These are phyloP conservation scores for Bombus difficillimus DNA, from an alignment of 1,140 invertebrate species.

Conservation along the genomic window DNA sequence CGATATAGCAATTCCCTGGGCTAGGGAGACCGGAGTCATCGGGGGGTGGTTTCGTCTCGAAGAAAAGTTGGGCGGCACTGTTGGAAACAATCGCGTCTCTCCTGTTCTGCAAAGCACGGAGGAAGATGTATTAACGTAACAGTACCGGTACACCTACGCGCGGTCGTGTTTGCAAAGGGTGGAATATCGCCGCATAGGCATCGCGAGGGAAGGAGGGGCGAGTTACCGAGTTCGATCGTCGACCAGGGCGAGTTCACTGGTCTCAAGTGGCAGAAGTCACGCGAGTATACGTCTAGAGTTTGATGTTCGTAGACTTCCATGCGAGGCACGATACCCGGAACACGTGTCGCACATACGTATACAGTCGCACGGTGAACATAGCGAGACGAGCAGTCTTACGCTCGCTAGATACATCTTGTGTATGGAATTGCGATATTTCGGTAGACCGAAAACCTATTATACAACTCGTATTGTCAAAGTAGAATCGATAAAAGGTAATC, in stretches of 20 bases:
- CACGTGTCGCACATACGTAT: neutral
- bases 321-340: neutral
- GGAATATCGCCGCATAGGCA: neutral
- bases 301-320: slow-evolving; percentile 16
- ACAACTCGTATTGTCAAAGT: too few species aligned
- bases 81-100: neutral
- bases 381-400: neutral
- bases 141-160: slow-evolving; percentile 28
- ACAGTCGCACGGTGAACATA: neutral
- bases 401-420: neutral
- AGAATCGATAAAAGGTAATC: too few species aligned
- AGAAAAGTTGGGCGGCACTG: neutral
- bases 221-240: slow-evolving; percentile 16
- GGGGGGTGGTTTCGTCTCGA: accelerated
- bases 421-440: neutral
- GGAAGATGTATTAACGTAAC: neutral
- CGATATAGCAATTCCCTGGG: neutral
- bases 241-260: slow-evolving; percentile 48
- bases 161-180: neutral
- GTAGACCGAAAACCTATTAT: too few species aligned
- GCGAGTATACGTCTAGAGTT: slow-evolving; percentile 32
- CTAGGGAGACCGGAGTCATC: neutral
- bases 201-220: neutral
- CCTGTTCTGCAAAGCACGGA: neutral
- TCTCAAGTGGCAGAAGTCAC: slow-evolving; percentile 51